Conservation (phyloP, 2,797 vertebrate genomes). For the Margarornis squamiger region DNA sequence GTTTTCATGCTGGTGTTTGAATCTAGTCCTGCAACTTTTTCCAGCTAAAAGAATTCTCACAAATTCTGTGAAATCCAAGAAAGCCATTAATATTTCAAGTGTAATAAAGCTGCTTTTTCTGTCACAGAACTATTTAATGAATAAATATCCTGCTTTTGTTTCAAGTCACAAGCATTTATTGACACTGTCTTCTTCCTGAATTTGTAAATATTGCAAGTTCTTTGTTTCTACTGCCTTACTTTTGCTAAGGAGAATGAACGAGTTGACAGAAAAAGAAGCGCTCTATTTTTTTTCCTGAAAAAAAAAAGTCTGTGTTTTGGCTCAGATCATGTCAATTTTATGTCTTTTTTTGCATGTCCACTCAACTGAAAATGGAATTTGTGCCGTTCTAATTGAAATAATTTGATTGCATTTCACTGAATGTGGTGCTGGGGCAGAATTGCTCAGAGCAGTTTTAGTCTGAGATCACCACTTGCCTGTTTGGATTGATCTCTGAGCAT, state of each 20-base stretch:
- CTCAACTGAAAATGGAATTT: not conserved
- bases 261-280: not conserved
- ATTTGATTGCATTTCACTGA: not conserved
- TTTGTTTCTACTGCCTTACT: not conserved
- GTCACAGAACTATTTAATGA: not conserved
- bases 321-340: not conserved
- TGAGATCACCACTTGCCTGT: not conserved
- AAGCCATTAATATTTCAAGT: not conserved
- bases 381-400: not conserved
- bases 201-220: not conserved
- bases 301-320: not conserved
- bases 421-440: not conserved
- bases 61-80: not conserved
- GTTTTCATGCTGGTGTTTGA: not conserved
- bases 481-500: not conserved
- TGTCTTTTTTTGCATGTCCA: not conserved
- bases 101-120: not conserved
- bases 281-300: not conserved
- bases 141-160: not conserved
- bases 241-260: not conserved
- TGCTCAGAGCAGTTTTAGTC: not conserved
- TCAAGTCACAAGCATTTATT: not conserved
- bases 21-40: not conserved
- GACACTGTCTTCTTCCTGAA: not conserved
- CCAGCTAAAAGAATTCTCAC: not conserved